Base-by-base conservation (phyloP, 2,113 vertebrate species). In the Apteryx mantelli region DNA sequence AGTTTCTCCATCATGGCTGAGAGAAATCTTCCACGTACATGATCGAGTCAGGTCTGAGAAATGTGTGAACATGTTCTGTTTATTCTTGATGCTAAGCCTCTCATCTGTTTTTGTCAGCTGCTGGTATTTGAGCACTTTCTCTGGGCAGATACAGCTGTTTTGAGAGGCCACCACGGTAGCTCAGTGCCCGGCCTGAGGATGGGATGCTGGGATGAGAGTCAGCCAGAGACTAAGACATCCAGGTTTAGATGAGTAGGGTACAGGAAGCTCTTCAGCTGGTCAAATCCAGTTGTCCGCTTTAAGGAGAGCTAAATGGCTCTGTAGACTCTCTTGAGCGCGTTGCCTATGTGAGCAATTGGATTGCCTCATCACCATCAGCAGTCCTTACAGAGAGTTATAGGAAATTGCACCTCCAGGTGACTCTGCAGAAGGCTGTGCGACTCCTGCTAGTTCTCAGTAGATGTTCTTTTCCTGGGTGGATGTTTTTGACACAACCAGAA, bases 81-180 rank as follows among this genome's bases (percentile, higher is more conserved):
- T 65, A 3, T 10, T 71, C 3, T 21, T 73, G 13, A 11, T 0
- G 0, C 28, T 55, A 71, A 53, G n/a, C 28, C 3, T 44, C 24
- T 53, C 18, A 13, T 11, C 25, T 1, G 4, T 61, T 66, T 73
- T 52, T 24, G 14, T 32, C 11, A 13, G 6, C 28, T 93, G 22
- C 4, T 66, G 7, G 1, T 80, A n/a, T 80, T 50, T 77, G 12
- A 56, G 17, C 80, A 30, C 30, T 74, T n/a, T 36, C 46, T 77
- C 61, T 79, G 24, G 12, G 14, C 38, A 64, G 36, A 32, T 0
- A 42, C 2, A 5, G 15, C 8, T 58, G 5, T 17, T 82, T 40
- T 66, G 73, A 88, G 40, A 76, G 4, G 11, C 28, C 73, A 11
- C 5, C 32, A 8, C 18, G 17, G 7, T 0, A 38, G 28, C 66